Conservation (phyloP, 2,113 vertebrate species). For the Lucifuga dentata region DNA sequence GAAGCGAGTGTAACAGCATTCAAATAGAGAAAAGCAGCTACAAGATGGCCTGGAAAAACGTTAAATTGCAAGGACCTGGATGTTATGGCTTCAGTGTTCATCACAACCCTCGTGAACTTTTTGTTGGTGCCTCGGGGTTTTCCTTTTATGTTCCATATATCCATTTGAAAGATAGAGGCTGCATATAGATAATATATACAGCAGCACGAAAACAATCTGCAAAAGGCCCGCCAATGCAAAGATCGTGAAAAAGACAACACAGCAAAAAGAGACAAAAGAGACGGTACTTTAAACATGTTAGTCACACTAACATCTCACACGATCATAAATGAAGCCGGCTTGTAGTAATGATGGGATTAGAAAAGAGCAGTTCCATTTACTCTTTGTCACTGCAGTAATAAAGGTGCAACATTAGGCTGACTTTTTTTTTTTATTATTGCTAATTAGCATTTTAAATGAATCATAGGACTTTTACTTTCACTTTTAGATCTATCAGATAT, state of each 20-base stretch:
- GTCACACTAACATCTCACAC: background rate
- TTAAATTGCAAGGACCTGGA: background rate
- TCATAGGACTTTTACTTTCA: no score
- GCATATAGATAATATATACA: conserved; percentile 9
- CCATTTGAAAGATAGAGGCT: background rate
- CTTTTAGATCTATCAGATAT: no score
- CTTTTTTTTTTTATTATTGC: no score
- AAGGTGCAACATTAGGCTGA: conserved; percentile 25
- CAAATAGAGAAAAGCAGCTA: background rate
- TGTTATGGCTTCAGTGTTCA: background rate
- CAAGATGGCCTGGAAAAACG: background rate
- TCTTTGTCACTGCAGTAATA: conserved; percentile 27
- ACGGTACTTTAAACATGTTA: background rate
- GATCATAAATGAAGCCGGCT: background rate
- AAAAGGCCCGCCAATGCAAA: no score
- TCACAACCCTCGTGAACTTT: conserved; percentile 6
- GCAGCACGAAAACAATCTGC: background rate
- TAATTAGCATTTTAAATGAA: no score
- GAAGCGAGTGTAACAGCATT: background rate
- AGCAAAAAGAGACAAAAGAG: background rate
- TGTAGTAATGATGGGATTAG: no score
- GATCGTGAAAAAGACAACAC: no score
- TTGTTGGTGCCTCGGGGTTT: conserved; percentile 2
- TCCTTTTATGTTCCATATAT: conserved; percentile 1
- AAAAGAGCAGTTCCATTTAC: no score